Evolutionary conservation across 2,113 vertebrate genomes (phyloP).

Genomic region (Heterotilapia buettikoferi): DNA sequence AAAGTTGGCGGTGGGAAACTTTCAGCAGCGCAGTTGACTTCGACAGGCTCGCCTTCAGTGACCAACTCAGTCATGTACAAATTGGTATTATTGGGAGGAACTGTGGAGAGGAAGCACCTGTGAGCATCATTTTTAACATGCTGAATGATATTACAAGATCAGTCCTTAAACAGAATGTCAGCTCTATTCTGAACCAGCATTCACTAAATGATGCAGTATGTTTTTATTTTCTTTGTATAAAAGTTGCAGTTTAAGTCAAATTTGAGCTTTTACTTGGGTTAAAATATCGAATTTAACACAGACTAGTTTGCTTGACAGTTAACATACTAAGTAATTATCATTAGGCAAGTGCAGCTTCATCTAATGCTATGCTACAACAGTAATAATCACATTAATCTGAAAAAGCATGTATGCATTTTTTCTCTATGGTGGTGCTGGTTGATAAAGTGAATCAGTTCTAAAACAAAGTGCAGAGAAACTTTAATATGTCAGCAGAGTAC

Average conservation of each 20-base stretch:
- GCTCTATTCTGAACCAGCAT: not conserved
- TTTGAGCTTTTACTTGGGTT: not conserved
- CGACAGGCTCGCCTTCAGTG: not conserved
- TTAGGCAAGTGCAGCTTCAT: not conserved
- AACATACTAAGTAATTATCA: accelerated
- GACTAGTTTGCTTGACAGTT: accelerated
- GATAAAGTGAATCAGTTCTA: not conserved
- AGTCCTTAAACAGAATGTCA: not conserved
- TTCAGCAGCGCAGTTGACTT: constrained; percentile 32
- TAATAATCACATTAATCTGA: not conserved
- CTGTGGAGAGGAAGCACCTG: constrained; percentile 29
- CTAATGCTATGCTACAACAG: not conserved
- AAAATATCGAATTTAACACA: accelerated
- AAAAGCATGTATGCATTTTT: not conserved
- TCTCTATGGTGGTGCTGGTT: not conserved
- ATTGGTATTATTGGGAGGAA: constrained; percentile 16
- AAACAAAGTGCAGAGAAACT: not conserved
- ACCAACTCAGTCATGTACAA: constrained; percentile 14
- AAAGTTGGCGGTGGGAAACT: constrained; percentile 6
- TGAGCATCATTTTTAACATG: not conserved
- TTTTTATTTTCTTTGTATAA: not conserved
- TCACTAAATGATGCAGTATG: not conserved
- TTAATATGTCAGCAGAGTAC: not conserved
- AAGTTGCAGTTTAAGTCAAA: not conserved
- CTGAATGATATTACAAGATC: not conserved